phyloP scores from a whole-genome alignment of 2,113 vertebrate species.

The Ptilorrhoa leucosticta region DNA sequence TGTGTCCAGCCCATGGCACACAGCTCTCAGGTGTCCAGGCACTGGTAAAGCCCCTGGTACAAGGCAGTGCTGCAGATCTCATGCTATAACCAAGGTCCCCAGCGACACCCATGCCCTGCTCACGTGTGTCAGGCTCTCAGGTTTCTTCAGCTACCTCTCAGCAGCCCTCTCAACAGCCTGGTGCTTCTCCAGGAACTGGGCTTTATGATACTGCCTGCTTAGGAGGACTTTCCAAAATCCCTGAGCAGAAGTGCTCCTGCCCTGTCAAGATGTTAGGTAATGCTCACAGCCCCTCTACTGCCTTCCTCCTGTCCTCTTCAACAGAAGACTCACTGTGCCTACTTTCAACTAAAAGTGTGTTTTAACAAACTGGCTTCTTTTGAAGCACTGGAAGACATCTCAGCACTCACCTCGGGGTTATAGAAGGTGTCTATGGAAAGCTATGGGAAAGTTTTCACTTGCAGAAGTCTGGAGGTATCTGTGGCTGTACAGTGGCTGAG shows the following conservation, averaged over 20 bases:
- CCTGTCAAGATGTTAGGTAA: neutral
- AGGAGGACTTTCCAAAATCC: neutral
- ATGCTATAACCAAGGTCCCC: accelerated
- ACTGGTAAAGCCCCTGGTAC: neutral
- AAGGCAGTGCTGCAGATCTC: neutral
- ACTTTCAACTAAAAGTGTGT: neutral
- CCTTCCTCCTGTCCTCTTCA: neutral
- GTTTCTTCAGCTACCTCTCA: neutral
- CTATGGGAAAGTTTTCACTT: neutral
- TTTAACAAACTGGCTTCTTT: neutral
- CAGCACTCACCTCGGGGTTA: neutral
- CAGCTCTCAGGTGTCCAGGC: accelerated
- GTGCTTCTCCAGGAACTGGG: neutral
- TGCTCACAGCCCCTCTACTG: accelerated
- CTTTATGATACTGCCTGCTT: neutral
- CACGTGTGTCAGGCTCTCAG: accelerated
- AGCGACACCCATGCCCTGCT: accelerated
- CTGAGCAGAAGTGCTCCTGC: neutral
- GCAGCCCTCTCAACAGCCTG: neutral
- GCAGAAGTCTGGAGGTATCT: neutral
- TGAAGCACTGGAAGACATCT: neutral
- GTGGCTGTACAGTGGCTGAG: neutral
- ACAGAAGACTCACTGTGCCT: neutral
- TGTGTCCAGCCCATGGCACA: neutral
- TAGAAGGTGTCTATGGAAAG: neutral